Conservation (phyloP, 2,797 vertebrate species). For the Thalassophryne amazonica region DNA sequence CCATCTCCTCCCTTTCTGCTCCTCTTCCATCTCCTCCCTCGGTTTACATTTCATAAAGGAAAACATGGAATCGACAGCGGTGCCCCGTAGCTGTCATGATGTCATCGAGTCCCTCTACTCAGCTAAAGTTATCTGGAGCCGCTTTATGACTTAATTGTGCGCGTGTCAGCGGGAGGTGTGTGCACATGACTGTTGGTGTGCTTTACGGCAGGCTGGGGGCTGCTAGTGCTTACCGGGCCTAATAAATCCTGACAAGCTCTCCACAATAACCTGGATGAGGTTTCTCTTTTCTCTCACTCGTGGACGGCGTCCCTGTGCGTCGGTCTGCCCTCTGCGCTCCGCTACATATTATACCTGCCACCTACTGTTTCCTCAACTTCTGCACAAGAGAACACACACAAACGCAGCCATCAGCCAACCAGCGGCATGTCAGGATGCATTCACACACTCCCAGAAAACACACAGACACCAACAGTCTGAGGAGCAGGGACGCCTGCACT, state of each 20-base stretch:
- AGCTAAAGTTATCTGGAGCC: slow-evolving; percentile 70
- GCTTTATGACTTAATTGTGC: slow-evolving; percentile 45
- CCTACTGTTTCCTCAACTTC: slow-evolving; percentile 60
- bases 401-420: slow-evolving; percentile 5
- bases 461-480: not conserved
- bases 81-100: slow-evolving; percentile 69
- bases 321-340: slow-evolving; percentile 43
- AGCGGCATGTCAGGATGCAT: not conserved
- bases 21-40: not conserved
- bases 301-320: slow-evolving; percentile 22
- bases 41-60: too few relatives aligned
- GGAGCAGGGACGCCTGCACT: too few relatives aligned
- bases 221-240: slow-evolving; percentile 46
- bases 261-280: slow-evolving; percentile 68
- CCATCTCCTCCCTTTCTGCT: not conserved
- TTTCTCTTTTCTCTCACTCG: slow-evolving; percentile 51
- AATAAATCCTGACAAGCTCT: slow-evolving; percentile 72
- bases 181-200: slow-evolving; percentile 26
- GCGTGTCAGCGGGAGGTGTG: slow-evolving; percentile 20
- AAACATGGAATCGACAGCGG: slow-evolving; percentile 53
- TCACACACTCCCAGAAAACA: not conserved
- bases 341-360: slow-evolving; percentile 64
- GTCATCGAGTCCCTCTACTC: slow-evolving; percentile 70
- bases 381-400: slow-evolving; percentile 20
- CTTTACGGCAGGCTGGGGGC: slow-evolving; percentile 66